A percentile compares a stretch with the other conserved stretches of the same genome.
Conservation (phyloP, 2,888 invertebrate species). For the Ectobius pallidus region DNA sequence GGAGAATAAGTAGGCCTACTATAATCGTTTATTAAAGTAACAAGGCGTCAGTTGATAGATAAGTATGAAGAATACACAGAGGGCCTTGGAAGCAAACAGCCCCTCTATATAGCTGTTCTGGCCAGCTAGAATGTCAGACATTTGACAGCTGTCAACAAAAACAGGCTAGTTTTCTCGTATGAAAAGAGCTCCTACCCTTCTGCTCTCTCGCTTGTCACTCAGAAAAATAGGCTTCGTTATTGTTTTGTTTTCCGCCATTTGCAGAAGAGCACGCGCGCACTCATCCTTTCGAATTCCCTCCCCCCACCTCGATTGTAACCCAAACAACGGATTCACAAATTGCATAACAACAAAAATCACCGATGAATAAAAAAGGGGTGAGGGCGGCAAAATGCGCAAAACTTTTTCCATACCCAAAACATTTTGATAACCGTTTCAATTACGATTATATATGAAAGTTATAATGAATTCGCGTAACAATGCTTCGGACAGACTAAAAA, state of each 20-base stretch:
- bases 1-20: no score
- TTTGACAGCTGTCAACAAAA: constrained; percentile 31
- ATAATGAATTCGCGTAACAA: background rate
- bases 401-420: constrained; percentile 18
- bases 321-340: constrained; percentile 11
- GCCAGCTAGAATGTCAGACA: constrained; percentile 12
- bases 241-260: constrained; percentile 21
- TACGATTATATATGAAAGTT: background rate
- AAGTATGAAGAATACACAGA: background rate
- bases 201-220: constrained; percentile 25
- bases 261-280: constrained; percentile 12
- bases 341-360: constrained; percentile 9
- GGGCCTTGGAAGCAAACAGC: background rate
- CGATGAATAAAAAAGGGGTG: background rate
- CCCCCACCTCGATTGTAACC: background rate
- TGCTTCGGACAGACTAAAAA: background rate
- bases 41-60: no score
- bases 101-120: background rate
- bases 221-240: constrained; percentile 20
- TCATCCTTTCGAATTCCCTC: background rate
- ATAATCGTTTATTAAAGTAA: no score
- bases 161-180: constrained; percentile 17
- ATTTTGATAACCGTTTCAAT: constrained; percentile 18
- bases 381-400: background rate
- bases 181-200: constrained; percentile 30